Evolutionary conservation across 2,113 vertebrate species (phyloP).

Genomic region (Oncorhynchus gorbuscha): DNA sequence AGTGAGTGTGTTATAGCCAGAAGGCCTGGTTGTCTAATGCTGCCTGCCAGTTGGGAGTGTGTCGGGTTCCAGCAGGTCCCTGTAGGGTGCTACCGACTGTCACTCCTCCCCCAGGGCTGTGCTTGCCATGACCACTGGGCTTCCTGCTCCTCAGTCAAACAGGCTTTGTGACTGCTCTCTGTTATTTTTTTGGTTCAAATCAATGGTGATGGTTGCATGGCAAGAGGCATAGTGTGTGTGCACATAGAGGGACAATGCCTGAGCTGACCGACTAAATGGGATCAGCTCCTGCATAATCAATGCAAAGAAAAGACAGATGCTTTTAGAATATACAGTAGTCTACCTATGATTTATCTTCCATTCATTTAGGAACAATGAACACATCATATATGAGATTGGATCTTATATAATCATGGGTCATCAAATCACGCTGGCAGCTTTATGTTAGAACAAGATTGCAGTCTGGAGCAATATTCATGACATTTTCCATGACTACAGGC

Average conservation of each 20-base stretch:
- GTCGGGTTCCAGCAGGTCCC: conserved; percentile 21
- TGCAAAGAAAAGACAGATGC: background rate
- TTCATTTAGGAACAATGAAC: too few relatives aligned
- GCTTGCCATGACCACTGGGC: conserved; percentile 9
- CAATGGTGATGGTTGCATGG: too few relatives aligned
- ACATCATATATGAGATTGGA: background rate
- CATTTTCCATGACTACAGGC: background rate
- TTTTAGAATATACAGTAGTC: background rate
- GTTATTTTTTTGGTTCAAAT: background rate
- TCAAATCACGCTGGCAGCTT: background rate
- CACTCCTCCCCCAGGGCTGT: conserved; percentile 26
- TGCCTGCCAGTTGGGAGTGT: conserved; percentile 15
- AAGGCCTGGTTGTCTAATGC: background rate
- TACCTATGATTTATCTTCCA: background rate
- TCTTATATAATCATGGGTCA: background rate
- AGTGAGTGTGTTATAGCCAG: conserved; percentile 1
- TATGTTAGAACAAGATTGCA: background rate
- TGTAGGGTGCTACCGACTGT: conserved; percentile 36
- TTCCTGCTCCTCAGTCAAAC: background rate
- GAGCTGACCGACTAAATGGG: conserved; percentile 14
- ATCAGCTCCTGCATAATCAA: conserved; percentile 14
- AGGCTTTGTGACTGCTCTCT: background rate
- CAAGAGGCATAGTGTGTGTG: background rate
- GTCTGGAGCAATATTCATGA: background rate
- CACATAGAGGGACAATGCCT: background rate